A percentile compares a stretch with the other conserved stretches of the same genome.
Evolutionary conservation across 2,888 invertebrate genomes (phyloP).

Genomic region (Aphodius granarius): DNA sequence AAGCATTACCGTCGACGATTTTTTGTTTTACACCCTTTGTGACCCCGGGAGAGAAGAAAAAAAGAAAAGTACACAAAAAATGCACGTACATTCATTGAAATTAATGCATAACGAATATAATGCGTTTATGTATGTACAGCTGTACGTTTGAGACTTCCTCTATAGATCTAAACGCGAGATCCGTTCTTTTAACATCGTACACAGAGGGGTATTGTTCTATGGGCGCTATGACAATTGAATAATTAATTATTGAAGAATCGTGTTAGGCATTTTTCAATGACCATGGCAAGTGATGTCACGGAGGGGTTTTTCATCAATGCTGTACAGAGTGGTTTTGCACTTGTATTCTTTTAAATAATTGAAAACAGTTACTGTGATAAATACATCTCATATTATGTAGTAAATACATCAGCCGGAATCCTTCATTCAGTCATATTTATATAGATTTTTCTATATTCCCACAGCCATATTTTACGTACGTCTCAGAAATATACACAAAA

Average conservation of each 20-base stretch:
- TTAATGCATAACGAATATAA: conserved; percentile 44
- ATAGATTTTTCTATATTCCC: not conserved
- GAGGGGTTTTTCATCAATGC: not conserved
- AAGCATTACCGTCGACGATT: conserved; percentile 34
- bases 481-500: no score
- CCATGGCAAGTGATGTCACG: not conserved
- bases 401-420: not conserved
- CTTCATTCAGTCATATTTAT: not conserved
- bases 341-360: not conserved
- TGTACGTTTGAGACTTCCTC: conserved; percentile 15
- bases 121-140: conserved; percentile 33
- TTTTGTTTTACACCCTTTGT: conserved; percentile 36
- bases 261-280: not conserved
- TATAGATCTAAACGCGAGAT: conserved; percentile 11
- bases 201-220: conserved; percentile 6
- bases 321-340: not conserved
- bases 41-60: not conserved
- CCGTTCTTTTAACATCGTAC: conserved; percentile 6
- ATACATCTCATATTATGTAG: not conserved
- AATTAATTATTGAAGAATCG: conserved; percentile 5
- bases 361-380: no score
- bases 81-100: conserved; percentile 38
- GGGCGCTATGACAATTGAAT: conserved; percentile 11
- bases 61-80: conserved; percentile 9
- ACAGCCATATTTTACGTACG: no score